Percentiles rank a stretch among this genome's conserved stretches.
Conservation (phyloP, 2,888 invertebrate species). For the Asteroscopus sphinx region DNA sequence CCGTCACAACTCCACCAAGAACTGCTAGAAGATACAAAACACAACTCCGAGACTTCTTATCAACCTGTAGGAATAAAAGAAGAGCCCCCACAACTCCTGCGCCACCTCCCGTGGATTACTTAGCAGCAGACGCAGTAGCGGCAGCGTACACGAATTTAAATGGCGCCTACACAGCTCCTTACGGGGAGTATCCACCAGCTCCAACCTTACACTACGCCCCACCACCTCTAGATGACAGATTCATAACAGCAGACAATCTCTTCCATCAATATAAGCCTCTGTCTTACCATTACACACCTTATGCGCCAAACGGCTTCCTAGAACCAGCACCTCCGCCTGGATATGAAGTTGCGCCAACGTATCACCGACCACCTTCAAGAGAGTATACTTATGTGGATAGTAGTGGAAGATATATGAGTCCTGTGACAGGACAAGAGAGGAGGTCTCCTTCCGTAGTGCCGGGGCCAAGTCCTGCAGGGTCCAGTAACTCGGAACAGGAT, state of each 20-base stretch:
- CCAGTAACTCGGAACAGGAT: conserved; percentile 84
- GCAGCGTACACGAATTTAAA: conserved; percentile 95
- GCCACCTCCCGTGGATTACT: conserved; percentile 92
- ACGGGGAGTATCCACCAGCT: conserved; percentile 92
- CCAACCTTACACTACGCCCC: conserved; percentile 93
- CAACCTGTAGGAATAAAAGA: conserved; percentile 96
- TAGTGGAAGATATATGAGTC: conserved; percentile 90
- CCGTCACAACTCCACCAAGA: conserved; percentile 92
- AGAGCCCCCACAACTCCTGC: conserved; percentile 90
- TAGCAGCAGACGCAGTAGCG: conserved; percentile 92
- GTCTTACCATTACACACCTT: conserved; percentile 94
- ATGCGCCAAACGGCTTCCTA: conserved; percentile 95
- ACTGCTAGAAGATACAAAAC: conserved; percentile 98
- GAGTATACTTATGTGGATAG: conserved; percentile 90
- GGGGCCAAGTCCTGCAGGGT: conserved; percentile 85
- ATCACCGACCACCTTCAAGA: conserved; percentile 90
- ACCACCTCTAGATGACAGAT: conserved; percentile 91
- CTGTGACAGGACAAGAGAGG: conserved; percentile 91
- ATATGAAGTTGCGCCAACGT: conserved; percentile 90
- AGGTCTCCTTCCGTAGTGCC: conserved; percentile 91
- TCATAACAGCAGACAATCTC: conserved; percentile 95
- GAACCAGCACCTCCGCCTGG: conserved; percentile 92
- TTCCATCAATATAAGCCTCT: conserved; percentile 97
- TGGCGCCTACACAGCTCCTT: conserved; percentile 95
- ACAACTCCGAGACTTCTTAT: conserved; percentile 97